phyloP scores from a whole-genome alignment of 2,113 vertebrate species.

The Xiphophorus hellerii region DNA sequence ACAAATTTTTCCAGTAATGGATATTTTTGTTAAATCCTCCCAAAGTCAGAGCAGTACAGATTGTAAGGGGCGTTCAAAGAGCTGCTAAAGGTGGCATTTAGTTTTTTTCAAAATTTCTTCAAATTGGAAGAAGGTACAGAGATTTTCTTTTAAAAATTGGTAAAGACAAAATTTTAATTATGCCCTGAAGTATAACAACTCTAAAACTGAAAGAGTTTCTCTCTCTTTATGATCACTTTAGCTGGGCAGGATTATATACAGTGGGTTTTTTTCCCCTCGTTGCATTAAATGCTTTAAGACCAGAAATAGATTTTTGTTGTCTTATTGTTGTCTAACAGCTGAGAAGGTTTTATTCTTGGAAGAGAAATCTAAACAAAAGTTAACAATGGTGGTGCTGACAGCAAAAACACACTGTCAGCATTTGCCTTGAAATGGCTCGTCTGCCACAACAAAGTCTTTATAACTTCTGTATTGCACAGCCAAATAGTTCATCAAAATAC shows the following conservation, averaged over 20 bases:
- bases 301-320: not conserved
- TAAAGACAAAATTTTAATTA: not conserved
- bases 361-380: constrained; percentile 23
- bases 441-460: constrained; percentile 19
- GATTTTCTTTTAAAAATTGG: not conserved
- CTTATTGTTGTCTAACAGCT: not conserved
- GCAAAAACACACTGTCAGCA: constrained; percentile 20
- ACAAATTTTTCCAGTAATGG: no score
- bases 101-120: not conserved
- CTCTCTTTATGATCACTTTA: not conserved
- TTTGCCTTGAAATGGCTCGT: constrained; percentile 23
- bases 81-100: no score
- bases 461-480: constrained; percentile 16
- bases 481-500: constrained; percentile 31
- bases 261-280: not conserved
- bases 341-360: not conserved
- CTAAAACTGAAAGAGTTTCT: not conserved
- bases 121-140: no score
- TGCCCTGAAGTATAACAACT: not conserved
- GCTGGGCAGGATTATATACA: not conserved
- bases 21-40: no score
- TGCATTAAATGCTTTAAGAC: not conserved
- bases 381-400: constrained; percentile 26
- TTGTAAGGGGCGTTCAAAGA: no score
- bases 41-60: not conserved